phyloP scores from a whole-genome alignment of 2,797 vertebrate species.

The Crocidura indochinensis region DNA sequence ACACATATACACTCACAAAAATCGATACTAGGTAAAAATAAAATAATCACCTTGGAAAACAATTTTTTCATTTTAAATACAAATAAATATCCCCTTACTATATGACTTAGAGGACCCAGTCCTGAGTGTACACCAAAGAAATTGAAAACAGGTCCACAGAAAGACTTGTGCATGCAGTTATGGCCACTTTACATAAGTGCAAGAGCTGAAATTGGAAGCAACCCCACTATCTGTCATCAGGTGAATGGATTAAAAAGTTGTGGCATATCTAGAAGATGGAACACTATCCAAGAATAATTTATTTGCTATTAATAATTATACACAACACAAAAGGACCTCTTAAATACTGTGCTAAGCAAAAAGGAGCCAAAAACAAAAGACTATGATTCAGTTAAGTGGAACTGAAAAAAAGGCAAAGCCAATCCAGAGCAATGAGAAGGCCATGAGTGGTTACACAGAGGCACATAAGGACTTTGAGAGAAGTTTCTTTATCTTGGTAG shows the following conservation, averaged over 20 bases:
- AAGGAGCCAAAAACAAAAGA: not conserved
- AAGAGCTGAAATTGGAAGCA: not conserved
- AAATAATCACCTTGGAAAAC: slow-evolving; percentile 7
- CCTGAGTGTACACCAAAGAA: not conserved
- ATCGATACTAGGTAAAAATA: not conserved
- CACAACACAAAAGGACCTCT: not conserved
- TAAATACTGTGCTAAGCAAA: not conserved
- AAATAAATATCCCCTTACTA: slow-evolving; percentile 44
- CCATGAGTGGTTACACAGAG: not conserved
- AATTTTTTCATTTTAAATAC: slow-evolving; percentile 42
- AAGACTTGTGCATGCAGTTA: not conserved
- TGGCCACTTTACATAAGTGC: not conserved
- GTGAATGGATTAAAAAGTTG: slow-evolving; percentile 13
- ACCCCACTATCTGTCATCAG: not conserved
- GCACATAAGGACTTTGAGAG: not conserved
- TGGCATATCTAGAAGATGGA: not conserved
- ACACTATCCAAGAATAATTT: not conserved
- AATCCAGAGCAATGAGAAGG: not conserved
- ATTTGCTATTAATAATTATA: not conserved
- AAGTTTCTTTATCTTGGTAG: slow-evolving; percentile 6
- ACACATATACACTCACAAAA: not conserved
- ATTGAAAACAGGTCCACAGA: slow-evolving; percentile 28
- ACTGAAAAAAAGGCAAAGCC: not conserved
- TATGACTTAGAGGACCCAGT: slow-evolving; percentile 24
- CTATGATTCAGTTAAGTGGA: not conserved